These are phyloP conservation scores for Chrysocyon brachyurus DNA, from an alignment of 2,797 vertebrate species.

Conservation along the genomic window DNA sequence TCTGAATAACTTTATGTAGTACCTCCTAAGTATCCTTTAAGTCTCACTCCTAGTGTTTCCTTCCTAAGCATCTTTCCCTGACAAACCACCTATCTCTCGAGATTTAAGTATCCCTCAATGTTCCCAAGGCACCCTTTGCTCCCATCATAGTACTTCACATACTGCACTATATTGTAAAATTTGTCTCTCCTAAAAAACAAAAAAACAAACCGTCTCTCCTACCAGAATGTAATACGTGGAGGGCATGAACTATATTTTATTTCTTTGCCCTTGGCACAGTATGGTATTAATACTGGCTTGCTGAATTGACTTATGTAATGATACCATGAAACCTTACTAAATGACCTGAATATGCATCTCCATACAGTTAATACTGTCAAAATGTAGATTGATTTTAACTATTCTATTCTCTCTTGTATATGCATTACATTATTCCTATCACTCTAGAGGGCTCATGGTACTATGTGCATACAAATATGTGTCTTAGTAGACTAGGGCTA, in stretches of 20 bases:
- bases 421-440: not conserved
- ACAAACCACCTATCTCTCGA: not conserved
- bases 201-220: not conserved
- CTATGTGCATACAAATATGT: not conserved
- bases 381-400: not conserved
- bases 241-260: not conserved
- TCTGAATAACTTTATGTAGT: not conserved
- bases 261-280: not conserved
- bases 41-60: not conserved
- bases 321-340: constrained; percentile 31
- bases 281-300: not conserved
- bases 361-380: not conserved
- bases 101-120: not conserved
- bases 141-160: not conserved
- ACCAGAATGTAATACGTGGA: not conserved
- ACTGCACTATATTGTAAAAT: not conserved
- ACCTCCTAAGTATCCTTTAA: not conserved
- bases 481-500: not conserved
- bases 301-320: not conserved
- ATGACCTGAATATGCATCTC: not conserved
- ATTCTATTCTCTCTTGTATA: not conserved
- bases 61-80: constrained; percentile 7
- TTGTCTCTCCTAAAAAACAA: not conserved
- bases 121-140: not conserved
- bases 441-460: not conserved